Conservation (phyloP, 2,888 invertebrate species). For the Caenorhabditis sp. region DNA sequence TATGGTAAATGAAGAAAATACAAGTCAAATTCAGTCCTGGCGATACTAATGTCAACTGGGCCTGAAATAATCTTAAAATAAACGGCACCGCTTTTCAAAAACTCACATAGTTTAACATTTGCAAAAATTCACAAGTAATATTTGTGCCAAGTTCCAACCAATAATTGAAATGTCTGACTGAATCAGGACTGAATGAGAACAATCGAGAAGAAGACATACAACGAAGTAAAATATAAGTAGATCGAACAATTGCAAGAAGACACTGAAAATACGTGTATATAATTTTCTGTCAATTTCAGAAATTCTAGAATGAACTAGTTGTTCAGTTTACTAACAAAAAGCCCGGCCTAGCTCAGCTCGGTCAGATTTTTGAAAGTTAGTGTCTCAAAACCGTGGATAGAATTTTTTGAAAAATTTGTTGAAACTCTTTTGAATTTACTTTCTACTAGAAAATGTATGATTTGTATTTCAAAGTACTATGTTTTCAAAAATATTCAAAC, state of each 20-base stretch:
- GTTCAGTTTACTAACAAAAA: too few species aligned
- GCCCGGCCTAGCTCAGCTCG: too few species aligned
- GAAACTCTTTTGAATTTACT: too few species aligned
- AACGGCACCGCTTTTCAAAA: neutral
- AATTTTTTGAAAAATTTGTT: too few species aligned
- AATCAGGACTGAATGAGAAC: constrained; percentile 42
- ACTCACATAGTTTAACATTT: constrained; percentile 43
- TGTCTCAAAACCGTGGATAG: too few species aligned
- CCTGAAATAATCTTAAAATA: constrained; percentile 11
- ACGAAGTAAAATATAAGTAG: constrained; percentile 45
- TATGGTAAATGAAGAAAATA: constrained; percentile 57
- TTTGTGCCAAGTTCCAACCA: constrained; percentile 43
- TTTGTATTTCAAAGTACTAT: too few species aligned
- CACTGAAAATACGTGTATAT: constrained; percentile 44
- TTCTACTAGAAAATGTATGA: too few species aligned
- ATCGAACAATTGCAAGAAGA: constrained; percentile 43
- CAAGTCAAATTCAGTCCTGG: constrained; percentile 56
- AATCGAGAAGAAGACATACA: constrained; percentile 44
- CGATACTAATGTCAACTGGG: constrained; percentile 43
- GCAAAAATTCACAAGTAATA: constrained; percentile 37
- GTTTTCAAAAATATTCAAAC: too few species aligned
- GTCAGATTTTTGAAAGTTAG: too few species aligned
- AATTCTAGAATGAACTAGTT: too few species aligned
- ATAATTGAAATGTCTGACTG: constrained; percentile 48
- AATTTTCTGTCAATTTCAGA: too few species aligned